These are phyloP conservation scores for Ascaphus truei DNA, from an alignment of 2,113 vertebrate genomes.

Conservation along the genomic window DNA sequence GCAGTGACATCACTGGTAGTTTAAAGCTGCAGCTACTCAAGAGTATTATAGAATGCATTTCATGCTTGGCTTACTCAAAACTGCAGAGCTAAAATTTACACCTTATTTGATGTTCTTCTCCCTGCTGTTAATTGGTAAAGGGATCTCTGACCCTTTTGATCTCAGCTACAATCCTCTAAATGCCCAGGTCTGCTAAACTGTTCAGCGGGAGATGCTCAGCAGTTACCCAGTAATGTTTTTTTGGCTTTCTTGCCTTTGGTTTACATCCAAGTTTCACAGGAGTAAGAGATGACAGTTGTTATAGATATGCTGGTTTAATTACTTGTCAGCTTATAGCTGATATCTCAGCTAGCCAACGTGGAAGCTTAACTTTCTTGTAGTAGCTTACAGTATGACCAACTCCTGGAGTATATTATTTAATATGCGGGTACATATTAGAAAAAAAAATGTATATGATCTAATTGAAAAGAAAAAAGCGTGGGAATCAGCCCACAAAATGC, in stretches of 20 bases:
- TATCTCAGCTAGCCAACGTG: slow-evolving; percentile 88
- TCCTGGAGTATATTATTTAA: slow-evolving; percentile 61
- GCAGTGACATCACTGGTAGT: slow-evolving; percentile 73
- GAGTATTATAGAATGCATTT: slow-evolving; percentile 86
- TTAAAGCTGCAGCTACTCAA: slow-evolving; percentile 73
- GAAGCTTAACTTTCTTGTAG: slow-evolving; percentile 91
- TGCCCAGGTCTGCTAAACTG: slow-evolving; percentile 83
- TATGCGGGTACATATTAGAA: slow-evolving; percentile 71
- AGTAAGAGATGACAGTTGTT: slow-evolving; percentile 97
- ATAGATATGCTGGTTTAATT: slow-evolving; percentile 95
- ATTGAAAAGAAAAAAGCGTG: slow-evolving; percentile 23
- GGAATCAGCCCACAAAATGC: too few relatives aligned
- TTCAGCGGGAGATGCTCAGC: slow-evolving; percentile 79
- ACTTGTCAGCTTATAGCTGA: slow-evolving; percentile 95
- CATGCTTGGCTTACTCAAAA: slow-evolving; percentile 78
- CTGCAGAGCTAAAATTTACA: slow-evolving; percentile 84
- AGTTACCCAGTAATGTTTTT: slow-evolving; percentile 71
- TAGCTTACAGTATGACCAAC: slow-evolving; percentile 93
- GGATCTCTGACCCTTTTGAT: slow-evolving; percentile 84
- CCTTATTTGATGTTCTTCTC: slow-evolving; percentile 84
- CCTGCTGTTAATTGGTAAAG: slow-evolving; percentile 86
- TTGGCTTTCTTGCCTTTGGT: slow-evolving; percentile 81
- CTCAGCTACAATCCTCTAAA: slow-evolving; percentile 82
- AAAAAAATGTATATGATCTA: slow-evolving; percentile 50
- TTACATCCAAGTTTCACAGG: slow-evolving; percentile 87